These are phyloP conservation scores for Clarias batrachus DNA, from an alignment of 2,113 vertebrate genomes.

Conservation along the genomic window DNA sequence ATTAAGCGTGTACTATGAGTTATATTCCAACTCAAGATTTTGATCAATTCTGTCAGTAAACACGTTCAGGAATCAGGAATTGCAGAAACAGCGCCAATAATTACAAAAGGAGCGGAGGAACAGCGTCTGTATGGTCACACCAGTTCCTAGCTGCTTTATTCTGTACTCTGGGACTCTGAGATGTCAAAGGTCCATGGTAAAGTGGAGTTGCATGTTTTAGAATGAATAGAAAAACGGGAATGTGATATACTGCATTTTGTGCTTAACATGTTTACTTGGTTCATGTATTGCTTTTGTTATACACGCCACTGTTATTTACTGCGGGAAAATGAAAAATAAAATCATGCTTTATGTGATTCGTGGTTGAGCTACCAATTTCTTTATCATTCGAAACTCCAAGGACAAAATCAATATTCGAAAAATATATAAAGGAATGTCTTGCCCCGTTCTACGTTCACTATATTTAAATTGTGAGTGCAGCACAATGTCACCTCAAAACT, in stretches of 20 bases:
- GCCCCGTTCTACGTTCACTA: not conserved
- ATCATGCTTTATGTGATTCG: not conserved
- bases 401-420: not conserved
- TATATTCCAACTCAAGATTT: constrained; percentile 19
- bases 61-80: constrained; percentile 3
- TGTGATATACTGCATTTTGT: constrained; percentile 12
- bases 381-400: not conserved
- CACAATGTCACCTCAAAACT: constrained; percentile 12
- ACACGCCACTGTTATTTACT: not conserved
- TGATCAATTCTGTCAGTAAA: not conserved
- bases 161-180: not conserved
- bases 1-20: not conserved
- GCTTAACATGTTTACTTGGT: not conserved
- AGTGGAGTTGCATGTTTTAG: not conserved
- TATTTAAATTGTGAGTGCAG: constrained; percentile 8
- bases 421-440: not conserved
- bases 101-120: not conserved
- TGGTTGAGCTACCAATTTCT: not conserved
- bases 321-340: not conserved
- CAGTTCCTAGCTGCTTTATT: not conserved
- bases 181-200: not conserved
- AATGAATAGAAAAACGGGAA: not conserved
- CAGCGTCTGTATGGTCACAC: not conserved
- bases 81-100: not conserved
- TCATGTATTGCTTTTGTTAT: not conserved